These are phyloP conservation scores for Melieria crassipennis DNA, from an alignment of 2,888 invertebrate species.

Conservation along the genomic window DNA sequence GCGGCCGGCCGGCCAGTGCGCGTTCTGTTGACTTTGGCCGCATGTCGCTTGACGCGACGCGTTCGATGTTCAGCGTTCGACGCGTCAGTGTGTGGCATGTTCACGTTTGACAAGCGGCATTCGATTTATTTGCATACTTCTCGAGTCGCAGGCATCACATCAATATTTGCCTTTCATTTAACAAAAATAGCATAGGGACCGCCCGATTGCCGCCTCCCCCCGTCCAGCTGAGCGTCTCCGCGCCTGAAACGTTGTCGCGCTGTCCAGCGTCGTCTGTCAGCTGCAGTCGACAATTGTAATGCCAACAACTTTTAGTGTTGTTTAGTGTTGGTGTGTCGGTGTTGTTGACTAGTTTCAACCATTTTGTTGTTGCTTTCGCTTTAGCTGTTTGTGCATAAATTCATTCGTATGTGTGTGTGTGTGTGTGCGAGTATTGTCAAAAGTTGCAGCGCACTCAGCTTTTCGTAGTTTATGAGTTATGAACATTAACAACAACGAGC, in stretches of 20 bases:
- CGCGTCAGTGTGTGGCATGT: too few relatives aligned
- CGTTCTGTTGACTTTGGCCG: constrained; percentile 18
- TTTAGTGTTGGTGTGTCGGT: background rate
- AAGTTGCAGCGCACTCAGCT: background rate
- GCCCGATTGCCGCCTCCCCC: background rate
- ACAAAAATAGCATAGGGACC: constrained; percentile 29
- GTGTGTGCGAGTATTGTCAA: background rate
- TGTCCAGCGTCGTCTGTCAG: background rate
- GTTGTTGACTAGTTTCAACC: background rate
- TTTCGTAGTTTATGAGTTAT: background rate
- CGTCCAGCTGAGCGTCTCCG: background rate
- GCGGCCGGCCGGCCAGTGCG: too few relatives aligned
- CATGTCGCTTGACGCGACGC: constrained; percentile 13
- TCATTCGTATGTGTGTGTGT: background rate
- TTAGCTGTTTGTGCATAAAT: background rate
- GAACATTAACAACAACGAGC: background rate
- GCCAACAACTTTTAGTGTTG: background rate
- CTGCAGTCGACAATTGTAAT: background rate
- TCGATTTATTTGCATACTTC: constrained; percentile 37
- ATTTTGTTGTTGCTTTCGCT: background rate
- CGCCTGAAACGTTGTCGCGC: background rate
- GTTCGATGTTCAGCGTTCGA: too few relatives aligned
- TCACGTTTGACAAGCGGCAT: background rate
- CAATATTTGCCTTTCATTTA: constrained; percentile 40
- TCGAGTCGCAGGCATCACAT: constrained; percentile 30